Conservation (phyloP, 2,888 invertebrate genomes). For the Acronicta leporina region DNA sequence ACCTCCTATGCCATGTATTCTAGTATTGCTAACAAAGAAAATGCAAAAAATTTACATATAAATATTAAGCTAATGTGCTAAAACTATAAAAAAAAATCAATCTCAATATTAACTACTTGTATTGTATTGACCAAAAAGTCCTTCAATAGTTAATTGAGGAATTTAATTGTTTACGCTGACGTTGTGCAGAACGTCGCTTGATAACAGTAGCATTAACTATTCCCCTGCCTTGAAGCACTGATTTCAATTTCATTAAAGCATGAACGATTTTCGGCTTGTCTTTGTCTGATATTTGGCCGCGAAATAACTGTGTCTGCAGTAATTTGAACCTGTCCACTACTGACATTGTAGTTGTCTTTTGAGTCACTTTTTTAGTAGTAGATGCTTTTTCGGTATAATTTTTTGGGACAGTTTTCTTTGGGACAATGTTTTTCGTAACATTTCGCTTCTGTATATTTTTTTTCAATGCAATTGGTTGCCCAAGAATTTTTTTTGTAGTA, state of each 20-base stretch:
- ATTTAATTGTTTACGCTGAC: conserved; percentile 9
- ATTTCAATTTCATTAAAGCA: conserved; percentile 39
- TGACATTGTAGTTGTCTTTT: neutral
- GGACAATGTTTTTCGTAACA: neutral
- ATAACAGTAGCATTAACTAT: conserved; percentile 22
- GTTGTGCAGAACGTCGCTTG: conserved; percentile 12
- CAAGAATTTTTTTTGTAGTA: neutral
- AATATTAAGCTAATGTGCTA: neutral
- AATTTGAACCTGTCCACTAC: conserved; percentile 48
- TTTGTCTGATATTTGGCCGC: conserved; percentile 58
- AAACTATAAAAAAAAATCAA: too few species aligned
- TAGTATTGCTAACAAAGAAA: too few species aligned
- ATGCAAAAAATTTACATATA: too few species aligned
- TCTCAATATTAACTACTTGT: neutral
- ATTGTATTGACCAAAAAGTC: neutral
- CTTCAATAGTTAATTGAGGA: neutral
- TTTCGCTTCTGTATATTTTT: neutral
- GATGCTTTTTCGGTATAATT: neutral
- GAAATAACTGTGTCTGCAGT: conserved; percentile 70
- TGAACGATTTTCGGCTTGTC: conserved; percentile 60
- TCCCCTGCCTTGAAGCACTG: conserved; percentile 12
- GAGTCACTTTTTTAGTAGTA: neutral
- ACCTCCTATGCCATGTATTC: too few species aligned
- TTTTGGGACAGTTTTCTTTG: neutral
- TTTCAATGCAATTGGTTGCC: neutral